A percentile compares a stretch with the other conserved stretches of the same genome.
phyloP scores from a whole-genome alignment of 2,113 vertebrate species.

The Pollachius pollachius region DNA sequence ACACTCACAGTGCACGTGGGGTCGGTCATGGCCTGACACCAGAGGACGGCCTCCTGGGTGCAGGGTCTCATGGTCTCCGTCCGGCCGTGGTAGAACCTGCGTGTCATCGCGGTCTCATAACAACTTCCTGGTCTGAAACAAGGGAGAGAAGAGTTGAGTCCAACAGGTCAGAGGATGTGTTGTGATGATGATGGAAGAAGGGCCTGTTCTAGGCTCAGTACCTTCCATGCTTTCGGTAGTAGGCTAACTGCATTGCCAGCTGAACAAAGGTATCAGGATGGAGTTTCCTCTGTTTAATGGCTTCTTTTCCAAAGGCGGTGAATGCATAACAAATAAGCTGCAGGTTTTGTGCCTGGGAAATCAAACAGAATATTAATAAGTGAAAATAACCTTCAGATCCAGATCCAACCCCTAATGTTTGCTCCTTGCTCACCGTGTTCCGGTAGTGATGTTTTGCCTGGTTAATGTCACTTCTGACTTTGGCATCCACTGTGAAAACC shows the following conservation, averaged over 20 bases:
- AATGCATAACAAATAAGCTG: slow-evolving; percentile 82
- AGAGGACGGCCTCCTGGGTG: slow-evolving; percentile 82
- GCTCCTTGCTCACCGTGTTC: slow-evolving; percentile 73
- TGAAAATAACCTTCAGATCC: no score
- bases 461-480: slow-evolving; percentile 70
- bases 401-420: not conserved
- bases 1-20: slow-evolving; percentile 73
- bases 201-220: slow-evolving; percentile 47
- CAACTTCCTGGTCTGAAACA: slow-evolving; percentile 84
- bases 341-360: slow-evolving; percentile 78
- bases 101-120: slow-evolving; percentile 92
- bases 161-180: no score
- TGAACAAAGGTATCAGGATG: slow-evolving; percentile 95
- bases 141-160: slow-evolving; percentile 5
- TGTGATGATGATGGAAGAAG: slow-evolving; percentile 3
- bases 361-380: slow-evolving; percentile 2
- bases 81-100: slow-evolving; percentile 90
- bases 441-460: slow-evolving; percentile 79
- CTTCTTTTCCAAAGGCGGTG: slow-evolving; percentile 85
- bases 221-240: slow-evolving; percentile 82
- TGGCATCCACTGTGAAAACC: slow-evolving; percentile 85
- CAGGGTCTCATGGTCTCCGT: slow-evolving; percentile 92
- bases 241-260: slow-evolving; percentile 89
- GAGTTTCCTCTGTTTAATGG: slow-evolving; percentile 80
- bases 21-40: slow-evolving; percentile 88